Base-by-base conservation (phyloP, 92 coral and sea anemone genomes). In the Scolanthus callimorphus region DNA sequence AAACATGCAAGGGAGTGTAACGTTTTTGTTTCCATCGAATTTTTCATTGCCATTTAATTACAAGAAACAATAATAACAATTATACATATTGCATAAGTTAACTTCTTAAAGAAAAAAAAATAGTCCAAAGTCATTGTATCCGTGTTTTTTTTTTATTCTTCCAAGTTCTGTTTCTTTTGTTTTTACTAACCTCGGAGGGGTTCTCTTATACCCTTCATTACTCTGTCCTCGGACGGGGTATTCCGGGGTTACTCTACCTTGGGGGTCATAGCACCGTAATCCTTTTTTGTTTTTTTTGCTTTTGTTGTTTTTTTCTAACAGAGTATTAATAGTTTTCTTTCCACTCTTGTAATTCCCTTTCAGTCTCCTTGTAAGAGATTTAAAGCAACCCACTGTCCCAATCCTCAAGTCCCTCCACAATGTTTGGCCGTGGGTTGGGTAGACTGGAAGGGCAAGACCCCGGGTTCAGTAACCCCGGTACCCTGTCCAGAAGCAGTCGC, bases 401-500 rank as follows among this genome's bases (percentile, higher is more conserved):
- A 15, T 34, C 15, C 41, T 34, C 6, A 34, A 34, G 8, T 34
- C 15, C 41, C 41, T 34, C 6, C 15, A 6, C 6, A 34, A 6
- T 6, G 41, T 15, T 6, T 34, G 41, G 41, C 41, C 41, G 41
- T 6, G 41, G 8, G 41, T 19, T 46, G 52, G 52, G 12, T 11
- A 6, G 52, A 46, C 22, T 46, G 52, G 52, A 20, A 46, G 17
- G 52, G 52, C 22, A 4, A 4, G 17, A 11, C 52, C 52, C 12
- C 23, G 4, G 8, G 6, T 10, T 19, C 77, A 25, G 17, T 61
- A 49, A 69, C 55, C 17, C 77, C 83, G 21, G 19, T 38, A 17
- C 70, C 77, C 61, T 62, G 76, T 37, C 38, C 51, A 17, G 48
- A 67, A 11, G 30, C 27, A 37, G 83, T 76, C 4, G 47, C 83